These are phyloP conservation scores for Anseranas semipalmata DNA, from an alignment of 2,113 vertebrate genomes.

Conservation along the genomic window DNA sequence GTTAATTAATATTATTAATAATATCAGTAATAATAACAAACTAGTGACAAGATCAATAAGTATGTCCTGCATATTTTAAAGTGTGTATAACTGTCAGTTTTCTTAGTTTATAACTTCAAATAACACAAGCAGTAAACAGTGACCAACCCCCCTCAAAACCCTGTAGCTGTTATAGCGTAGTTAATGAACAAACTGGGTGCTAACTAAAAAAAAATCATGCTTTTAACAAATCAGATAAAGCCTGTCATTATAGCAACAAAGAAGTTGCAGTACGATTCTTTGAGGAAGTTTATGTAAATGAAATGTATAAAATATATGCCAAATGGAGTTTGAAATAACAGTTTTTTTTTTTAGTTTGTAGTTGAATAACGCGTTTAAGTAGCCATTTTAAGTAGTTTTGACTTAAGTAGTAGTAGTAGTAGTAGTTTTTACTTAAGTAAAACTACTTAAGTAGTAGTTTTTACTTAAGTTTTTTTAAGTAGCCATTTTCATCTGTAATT, in stretches of 20 bases:
- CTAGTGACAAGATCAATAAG: background rate
- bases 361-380: background rate
- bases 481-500: background rate
- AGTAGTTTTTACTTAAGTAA: too few species aligned
- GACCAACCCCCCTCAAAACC: background rate
- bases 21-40: background rate
- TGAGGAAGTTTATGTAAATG: background rate
- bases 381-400: too few species aligned
- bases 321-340: background rate
- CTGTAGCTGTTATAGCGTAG: background rate
- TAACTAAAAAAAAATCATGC: background rate
- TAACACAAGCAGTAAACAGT: background rate
- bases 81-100: background rate
- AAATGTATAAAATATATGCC: background rate
- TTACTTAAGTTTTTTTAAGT: too few species aligned
- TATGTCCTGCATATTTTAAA: background rate
- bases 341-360: accelerated
- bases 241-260: background rate
- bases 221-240: background rate
- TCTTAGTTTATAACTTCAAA: background rate
- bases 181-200: background rate
- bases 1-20: background rate
- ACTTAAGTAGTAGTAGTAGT: too few species aligned
- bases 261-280: background rate
- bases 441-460: too few species aligned